phyloP scores from a whole-genome alignment of 2,888 invertebrate species.

The Clistopyga incitator region DNA sequence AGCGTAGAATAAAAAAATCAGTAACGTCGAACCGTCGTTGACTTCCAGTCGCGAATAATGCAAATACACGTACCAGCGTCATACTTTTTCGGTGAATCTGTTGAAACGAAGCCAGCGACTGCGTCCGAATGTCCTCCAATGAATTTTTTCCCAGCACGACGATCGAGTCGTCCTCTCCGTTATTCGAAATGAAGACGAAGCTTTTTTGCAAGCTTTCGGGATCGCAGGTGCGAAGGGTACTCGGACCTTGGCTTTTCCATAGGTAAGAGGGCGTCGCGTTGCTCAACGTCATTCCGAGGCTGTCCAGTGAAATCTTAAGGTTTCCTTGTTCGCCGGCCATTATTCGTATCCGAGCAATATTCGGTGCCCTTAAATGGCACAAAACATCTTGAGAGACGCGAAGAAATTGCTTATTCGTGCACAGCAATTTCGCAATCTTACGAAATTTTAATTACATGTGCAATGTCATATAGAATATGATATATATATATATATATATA shows the following conservation, averaged over 20 bases:
- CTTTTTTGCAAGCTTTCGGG: constrained; percentile 66
- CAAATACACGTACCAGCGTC: constrained; percentile 72
- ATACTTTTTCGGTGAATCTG: constrained; percentile 76
- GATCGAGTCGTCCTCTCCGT: constrained; percentile 77
- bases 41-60: too few species aligned
- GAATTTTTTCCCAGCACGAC: constrained; percentile 78
- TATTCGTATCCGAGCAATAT: neutral
- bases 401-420: neutral
- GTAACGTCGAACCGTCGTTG: too few species aligned
- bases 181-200: constrained; percentile 45
- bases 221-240: constrained; percentile 35
- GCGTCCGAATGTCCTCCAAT: constrained; percentile 74
- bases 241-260: constrained; percentile 73
- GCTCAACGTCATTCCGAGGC: constrained; percentile 72
- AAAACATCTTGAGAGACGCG: neutral
- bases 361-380: neutral
- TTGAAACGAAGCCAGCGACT: constrained; percentile 75
- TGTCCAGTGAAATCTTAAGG: constrained; percentile 67
- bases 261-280: constrained; percentile 75
- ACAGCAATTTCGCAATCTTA: neutral
- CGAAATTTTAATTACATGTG: neutral
- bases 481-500: too few species aligned
- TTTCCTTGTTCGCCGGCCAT: constrained; percentile 27
- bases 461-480: too few species aligned
- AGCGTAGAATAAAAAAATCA: too few species aligned